Evolutionary conservation across 2,113 vertebrate species (phyloP).

Genomic region (Ceyx cyanopectus): DNA sequence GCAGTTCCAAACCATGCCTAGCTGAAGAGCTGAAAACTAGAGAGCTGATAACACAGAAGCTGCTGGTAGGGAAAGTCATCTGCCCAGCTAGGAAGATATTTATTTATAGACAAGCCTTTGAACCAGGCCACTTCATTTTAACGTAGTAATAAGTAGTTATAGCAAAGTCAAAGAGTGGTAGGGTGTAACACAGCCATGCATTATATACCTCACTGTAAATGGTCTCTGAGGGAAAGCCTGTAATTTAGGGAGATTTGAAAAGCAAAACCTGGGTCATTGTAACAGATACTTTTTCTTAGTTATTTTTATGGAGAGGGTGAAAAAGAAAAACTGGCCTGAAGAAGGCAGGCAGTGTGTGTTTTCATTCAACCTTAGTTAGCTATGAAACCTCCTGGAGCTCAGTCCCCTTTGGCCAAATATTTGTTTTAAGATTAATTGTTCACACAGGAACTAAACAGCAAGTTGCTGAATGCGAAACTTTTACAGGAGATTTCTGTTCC

Average conservation of each 20-base stretch:
- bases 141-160: slow-evolving; percentile 80
- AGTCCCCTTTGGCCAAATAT: slow-evolving; percentile 48
- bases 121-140: slow-evolving; percentile 73
- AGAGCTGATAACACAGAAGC: slow-evolving; percentile 60
- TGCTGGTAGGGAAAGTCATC: slow-evolving; percentile 46
- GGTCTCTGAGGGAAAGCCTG: slow-evolving; percentile 76
- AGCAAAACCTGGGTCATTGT: slow-evolving; percentile 77
- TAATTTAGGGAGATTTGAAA: slow-evolving; percentile 79
- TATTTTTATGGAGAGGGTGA: slow-evolving; percentile 76
- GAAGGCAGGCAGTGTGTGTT: slow-evolving; percentile 39
- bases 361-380: slow-evolving; percentile 49
- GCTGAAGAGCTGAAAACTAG: slow-evolving; percentile 16
- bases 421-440: slow-evolving; percentile 61
- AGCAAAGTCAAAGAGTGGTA: slow-evolving; percentile 73
- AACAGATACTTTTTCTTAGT: slow-evolving; percentile 77
- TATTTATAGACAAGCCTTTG: slow-evolving; percentile 83
- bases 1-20: slow-evolving; percentile 9
- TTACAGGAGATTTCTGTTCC: neutral
- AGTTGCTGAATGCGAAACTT: slow-evolving; percentile 27
- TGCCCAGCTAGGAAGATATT: slow-evolving; percentile 67
- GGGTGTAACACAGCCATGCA: slow-evolving; percentile 77
- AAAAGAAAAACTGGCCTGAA: slow-evolving; percentile 52
- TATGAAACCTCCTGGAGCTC: slow-evolving; percentile 29
- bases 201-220: slow-evolving; percentile 77
- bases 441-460: slow-evolving; percentile 37